Evolutionary conservation across 2,888 invertebrate species (phyloP), one percentile per base, ranked within the genome.

Genomic region (Pristionchus mayeri): DNA sequence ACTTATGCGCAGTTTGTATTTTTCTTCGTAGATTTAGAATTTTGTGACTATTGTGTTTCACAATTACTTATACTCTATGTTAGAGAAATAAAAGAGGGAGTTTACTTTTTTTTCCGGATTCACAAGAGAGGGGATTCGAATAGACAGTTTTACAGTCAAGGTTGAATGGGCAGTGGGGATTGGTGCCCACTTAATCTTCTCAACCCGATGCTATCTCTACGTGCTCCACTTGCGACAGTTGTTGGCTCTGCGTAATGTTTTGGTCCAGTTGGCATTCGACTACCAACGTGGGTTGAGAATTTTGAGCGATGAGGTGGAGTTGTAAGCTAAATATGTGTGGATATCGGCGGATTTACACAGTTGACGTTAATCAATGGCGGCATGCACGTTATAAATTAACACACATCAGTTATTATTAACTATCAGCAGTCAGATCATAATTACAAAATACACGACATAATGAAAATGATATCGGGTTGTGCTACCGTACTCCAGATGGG

Each of bases 1-100:
- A 79, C 52, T 79, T 79, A 79, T 79, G 79, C 18, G 34, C 75
- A 48, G 48, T 75, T 75, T 75, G 44, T 75, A 48, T 21, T 75
- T 48, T 18, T 18, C 37, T 18, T 67, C 34, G 21, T 75, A 75
- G 48, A 48, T 75, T 48, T 48, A 75, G 44, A 44, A 75, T 13
- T 24, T 75, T 48, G 75, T 75, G 75, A 75, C n/a, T n/a, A n/a
- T n/a, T n/a, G n/a, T 75, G 75, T 75, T 48, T 48, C 48, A 21
- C 75, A 67, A 67, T 48, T 3, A 44, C 9, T 27, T 75, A 24
- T 75, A n/a, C 75, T 75, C 50, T 78, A 50, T 50, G 76, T 78
- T 50, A 78, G 76, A 78, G 50, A 78, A 44, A 13, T 78, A 78
- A 50, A 78, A 21, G 50, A 24, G 76, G 76, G 48, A 78, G 76